Base-by-base conservation (phyloP, 1,140 invertebrate species). In the Stenopsyche tienmushanensis region DNA sequence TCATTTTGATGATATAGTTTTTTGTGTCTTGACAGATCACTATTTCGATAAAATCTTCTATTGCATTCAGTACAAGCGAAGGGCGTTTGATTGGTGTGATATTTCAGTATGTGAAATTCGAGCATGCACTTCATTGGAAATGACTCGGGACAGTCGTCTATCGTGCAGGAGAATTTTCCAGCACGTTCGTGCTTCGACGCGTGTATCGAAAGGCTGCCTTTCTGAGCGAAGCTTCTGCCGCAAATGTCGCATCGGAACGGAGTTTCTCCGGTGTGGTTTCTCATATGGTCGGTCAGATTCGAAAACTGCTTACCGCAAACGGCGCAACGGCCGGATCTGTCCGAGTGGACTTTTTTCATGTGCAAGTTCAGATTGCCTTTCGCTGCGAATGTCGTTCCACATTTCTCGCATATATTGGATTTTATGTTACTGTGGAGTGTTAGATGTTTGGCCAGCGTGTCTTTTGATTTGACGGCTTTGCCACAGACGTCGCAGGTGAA, bases 401-500 rank as follows among this genome's bases (percentile, higher is more conserved):
- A 88, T 1, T 85, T 79, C 52, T 85, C 81, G 74, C 87, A 88
- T 2, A 85, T 78, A 65, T 85, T 79, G 3, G 80, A 80, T 29
- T 83, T 75, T 0, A 72, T 72, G 42, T 78, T 76, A 5, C 71
- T 74, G 66, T 81, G 79, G 2, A 75, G 74, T 23, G 73, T 54
- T 66, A 78, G 75, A 67, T 83, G 82, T 18, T 70, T 73, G 0
- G 72, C 75, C 74, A 3, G 79, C 75, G 71, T 77, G 76, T 24
- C 73, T 76, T 80, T 82, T 55, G 82, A 78, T 0, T 78, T 84
- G 62, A 85, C 84, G 0, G 82, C 76, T 62, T 85, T 85, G 26
- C 86, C 84, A 71, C 89, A 90, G 39, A 88, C 82, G 59, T 84
- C 83, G 71, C 88, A 90, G 39, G 83, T 80, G 71, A 87, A 89